Evolutionary conservation across 1,140 invertebrate species (phyloP), one percentile per base, ranked within the genome.

Genomic region (Drosophila prosaltans): DNA sequence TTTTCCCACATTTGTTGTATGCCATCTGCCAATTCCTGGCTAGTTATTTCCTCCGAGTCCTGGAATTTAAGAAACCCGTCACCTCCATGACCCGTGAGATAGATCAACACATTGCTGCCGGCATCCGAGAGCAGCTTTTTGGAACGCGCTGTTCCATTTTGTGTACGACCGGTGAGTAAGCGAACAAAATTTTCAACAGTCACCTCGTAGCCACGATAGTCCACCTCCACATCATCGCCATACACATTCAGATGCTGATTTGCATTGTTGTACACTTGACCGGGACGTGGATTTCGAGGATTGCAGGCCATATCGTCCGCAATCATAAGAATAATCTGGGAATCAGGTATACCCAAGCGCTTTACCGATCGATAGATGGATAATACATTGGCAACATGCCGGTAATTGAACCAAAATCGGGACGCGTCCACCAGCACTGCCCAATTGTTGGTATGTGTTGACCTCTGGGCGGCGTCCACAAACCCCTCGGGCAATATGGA

Each of bases 221-320:
- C 99, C 0, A 99, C 99, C 94, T 99, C 99, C 10, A 99, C 98
- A 94, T 99, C 99, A 93, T 99, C 98, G 54, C 98, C 98, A 93
- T 99, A 99, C 1, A 99, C 98, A 94, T 99, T 99, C 48, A 99
- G 99, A 90, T 99, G 97, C 92, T 99, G 97, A 93, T 99, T 97
- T 58, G 97, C 97, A 93, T 99, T 99, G 91, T 99, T 99, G 90
- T 98, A 99, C 5, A 99, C 98, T 3, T 98, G 98, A 0, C 97
- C 99, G n/a, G 99, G 98, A 28, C 97, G 94, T 3, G 99, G 98
- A 94, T 99, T 99, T 72, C 99, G 93, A 0, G 98, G 95, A 94
- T 99, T 99, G 90, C 99, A 99, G 0, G 99, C 98, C 98, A 99
- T 99, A 89, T 99, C 99, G 93, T 99, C 99, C 26, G 99, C 98